Evolutionary conservation across 2,797 vertebrate species (phyloP).

Genomic region (Brachyrhaphis roseni): DNA sequence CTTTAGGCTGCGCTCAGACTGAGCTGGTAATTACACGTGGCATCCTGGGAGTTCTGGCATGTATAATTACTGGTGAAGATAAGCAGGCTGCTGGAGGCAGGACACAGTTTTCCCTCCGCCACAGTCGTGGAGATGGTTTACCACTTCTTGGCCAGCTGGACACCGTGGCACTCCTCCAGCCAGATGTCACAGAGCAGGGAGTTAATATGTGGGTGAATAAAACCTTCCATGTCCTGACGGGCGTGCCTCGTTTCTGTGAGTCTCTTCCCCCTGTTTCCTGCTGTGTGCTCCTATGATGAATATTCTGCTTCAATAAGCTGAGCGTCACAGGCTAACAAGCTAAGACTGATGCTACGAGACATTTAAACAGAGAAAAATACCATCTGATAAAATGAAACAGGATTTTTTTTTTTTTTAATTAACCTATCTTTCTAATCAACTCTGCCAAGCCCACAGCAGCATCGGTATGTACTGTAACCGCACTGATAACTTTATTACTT

Average conservation of each 20-base stretch:
- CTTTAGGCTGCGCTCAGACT: conserved; percentile 67
- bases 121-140: conserved; percentile 55
- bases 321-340: conserved; percentile 32
- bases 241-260: conserved; percentile 18
- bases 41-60: conserved; percentile 76
- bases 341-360: conserved; percentile 29
- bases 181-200: conserved; percentile 58
- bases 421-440: conserved; percentile 22
- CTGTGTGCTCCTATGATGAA: conserved; percentile 31
- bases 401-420: conserved; percentile 7
- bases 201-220: conserved; percentile 58
- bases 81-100: conserved; percentile 67
- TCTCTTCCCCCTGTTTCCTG: conserved; percentile 15
- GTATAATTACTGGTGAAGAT: conserved; percentile 75
- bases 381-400: conserved; percentile 25
- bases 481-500: neutral
- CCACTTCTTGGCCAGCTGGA: conserved; percentile 62
- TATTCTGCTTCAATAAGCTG: conserved; percentile 39
- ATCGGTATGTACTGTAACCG: neutral
- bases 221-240: conserved; percentile 23
- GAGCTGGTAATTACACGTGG: conserved; percentile 79
- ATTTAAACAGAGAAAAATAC: conserved; percentile 30
- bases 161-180: conserved; percentile 54
- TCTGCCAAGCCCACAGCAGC: conserved; percentile 14
- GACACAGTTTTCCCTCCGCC: conserved; percentile 55